Evolutionary conservation across 2,888 invertebrate species (phyloP).

Genomic region (Conchocele bisecta): DNA sequence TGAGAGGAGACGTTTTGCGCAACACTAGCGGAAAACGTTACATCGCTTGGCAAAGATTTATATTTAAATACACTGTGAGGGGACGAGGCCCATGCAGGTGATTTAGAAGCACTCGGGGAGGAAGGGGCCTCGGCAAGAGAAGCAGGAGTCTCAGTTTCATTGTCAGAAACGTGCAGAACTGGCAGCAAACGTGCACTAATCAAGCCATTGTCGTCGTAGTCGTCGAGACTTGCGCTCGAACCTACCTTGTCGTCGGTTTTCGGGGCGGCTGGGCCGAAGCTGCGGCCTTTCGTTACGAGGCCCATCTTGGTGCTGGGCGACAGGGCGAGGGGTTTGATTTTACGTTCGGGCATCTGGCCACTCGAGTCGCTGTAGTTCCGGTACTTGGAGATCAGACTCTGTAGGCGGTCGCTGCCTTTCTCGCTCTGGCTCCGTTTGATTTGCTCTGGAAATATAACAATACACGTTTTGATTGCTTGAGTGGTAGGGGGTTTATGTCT

Average conservation of each 20-base stretch:
- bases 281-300: conserved; percentile 65
- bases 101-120: conserved; percentile 18
- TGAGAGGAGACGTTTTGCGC: too few species aligned
- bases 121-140: conserved; percentile 12
- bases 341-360: conserved; percentile 56
- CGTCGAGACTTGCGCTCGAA: conserved; percentile 2
- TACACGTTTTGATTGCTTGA: too few species aligned
- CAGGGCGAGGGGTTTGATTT: conserved; percentile 64
- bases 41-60: too few species aligned
- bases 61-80: too few species aligned
- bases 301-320: conserved; percentile 66
- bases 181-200: too few species aligned
- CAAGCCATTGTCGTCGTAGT: too few species aligned
- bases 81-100: too few species aligned
- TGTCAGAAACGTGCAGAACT: too few species aligned
- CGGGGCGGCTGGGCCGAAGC: conserved; percentile 67
- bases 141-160: conserved; percentile 28
- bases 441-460: conserved; percentile 51
- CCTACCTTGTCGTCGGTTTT: conserved; percentile 64
- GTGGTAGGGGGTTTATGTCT: too few species aligned
- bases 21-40: too few species aligned
- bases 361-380: conserved; percentile 69
- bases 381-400: conserved; percentile 75
- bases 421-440: conserved; percentile 60
- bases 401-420: conserved; percentile 69